Evolutionary conservation across 2,113 vertebrate species (phyloP).

Genomic region (Nanorana parkeri): DNA sequence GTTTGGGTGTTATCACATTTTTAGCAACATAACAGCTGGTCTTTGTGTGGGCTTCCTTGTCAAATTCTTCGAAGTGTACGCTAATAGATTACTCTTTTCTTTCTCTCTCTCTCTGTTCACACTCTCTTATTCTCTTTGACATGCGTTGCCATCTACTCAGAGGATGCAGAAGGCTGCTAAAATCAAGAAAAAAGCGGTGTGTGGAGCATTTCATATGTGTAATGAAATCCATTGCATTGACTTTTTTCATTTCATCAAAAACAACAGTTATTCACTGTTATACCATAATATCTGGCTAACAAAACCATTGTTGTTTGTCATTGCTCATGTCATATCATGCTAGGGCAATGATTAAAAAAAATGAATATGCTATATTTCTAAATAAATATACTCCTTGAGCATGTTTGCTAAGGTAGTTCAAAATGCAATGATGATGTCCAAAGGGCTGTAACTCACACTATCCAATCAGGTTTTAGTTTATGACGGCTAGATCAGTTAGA

Average conservation of each 20-base stretch:
- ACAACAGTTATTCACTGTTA: not conserved
- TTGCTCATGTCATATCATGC: not conserved
- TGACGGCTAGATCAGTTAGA: too few relatives aligned
- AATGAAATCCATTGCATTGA: constrained; percentile 36
- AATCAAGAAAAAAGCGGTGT: constrained; percentile 99
- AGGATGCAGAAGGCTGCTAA: constrained; percentile 99
- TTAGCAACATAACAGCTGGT: constrained; percentile 5
- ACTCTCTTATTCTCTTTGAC: constrained; percentile 74
- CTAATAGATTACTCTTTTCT: constrained; percentile 50
- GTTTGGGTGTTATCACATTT: not conserved
- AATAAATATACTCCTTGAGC: too few relatives aligned
- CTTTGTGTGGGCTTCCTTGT: constrained; percentile 22
- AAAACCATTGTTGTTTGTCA: not conserved
- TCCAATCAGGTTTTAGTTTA: too few relatives aligned
- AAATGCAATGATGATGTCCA: too few relatives aligned
- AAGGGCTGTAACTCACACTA: too few relatives aligned
- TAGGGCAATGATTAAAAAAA: too few relatives aligned
- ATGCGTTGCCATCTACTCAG: constrained; percentile 78
- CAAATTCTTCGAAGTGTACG: not conserved
- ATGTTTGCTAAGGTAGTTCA: too few relatives aligned
- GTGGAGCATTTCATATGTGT: constrained; percentile 77
- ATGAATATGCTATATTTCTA: too few relatives aligned
- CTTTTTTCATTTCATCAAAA: constrained; percentile 28
- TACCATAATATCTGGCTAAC: not conserved
- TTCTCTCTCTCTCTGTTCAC: constrained; percentile 44